Percentiles rank a stretch among this genome's conserved stretches.
phyloP scores from a whole-genome alignment of 2,797 vertebrate species.

The Philypnodon macrostomus region DNA sequence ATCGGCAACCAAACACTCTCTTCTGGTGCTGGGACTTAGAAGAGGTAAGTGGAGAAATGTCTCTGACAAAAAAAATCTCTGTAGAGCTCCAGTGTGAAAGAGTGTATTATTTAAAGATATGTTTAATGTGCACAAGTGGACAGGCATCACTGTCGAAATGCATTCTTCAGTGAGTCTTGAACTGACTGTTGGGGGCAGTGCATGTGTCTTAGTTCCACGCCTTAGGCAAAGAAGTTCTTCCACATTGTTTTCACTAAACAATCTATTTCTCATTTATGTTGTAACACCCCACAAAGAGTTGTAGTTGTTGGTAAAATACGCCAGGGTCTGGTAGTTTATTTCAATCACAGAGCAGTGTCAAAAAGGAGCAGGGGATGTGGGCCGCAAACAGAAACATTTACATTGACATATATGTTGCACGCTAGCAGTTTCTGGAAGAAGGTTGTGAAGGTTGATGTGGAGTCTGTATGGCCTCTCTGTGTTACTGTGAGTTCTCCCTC shows the following conservation, averaged over 20 bases:
- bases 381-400: too few relatives aligned
- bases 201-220: conserved; percentile 51
- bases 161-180: conserved; percentile 29
- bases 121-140: conserved; percentile 6
- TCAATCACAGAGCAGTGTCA: conserved; percentile 42
- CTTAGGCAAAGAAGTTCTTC: conserved; percentile 56
- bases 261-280: conserved; percentile 54
- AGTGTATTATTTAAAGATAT: conserved; percentile 1
- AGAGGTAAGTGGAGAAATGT: conserved; percentile 45
- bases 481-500: too few relatives aligned
- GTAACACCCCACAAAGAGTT: conserved; percentile 51
- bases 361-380: conserved; percentile 10
- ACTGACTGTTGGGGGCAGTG: conserved; percentile 26
- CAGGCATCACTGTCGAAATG: conserved; percentile 17
- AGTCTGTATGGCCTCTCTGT: too few relatives aligned
- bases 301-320: conserved; percentile 41
- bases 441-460: too few relatives aligned
- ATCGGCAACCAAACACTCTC: conserved; percentile 29
- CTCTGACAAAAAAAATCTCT: conserved; percentile 53
- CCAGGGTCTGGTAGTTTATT: conserved; percentile 53
- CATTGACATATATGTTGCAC: too few relatives aligned
- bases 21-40: conserved; percentile 8
- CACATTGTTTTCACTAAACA: conserved; percentile 68
- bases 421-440: too few relatives aligned
- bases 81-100: conserved; percentile 24